Evolutionary conservation across 2,113 vertebrate genomes (phyloP).

Genomic region (Pygoscelis adeliae): DNA sequence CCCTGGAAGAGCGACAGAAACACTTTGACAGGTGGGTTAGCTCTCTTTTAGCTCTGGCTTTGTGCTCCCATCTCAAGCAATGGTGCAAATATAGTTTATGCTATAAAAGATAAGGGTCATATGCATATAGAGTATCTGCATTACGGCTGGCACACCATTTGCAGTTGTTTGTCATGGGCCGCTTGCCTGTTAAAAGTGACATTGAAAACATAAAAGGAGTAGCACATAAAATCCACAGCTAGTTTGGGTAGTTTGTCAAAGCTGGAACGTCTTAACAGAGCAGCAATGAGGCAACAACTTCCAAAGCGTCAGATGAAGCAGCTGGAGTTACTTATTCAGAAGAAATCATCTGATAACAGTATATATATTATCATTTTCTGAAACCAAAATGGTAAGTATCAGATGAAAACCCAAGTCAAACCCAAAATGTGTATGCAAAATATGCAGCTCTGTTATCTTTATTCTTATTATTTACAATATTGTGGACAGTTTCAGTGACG

Average conservation of each 20-base stretch:
- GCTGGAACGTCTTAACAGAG: neutral
- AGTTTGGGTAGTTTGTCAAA: conserved; percentile 32
- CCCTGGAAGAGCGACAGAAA: conserved; percentile 33
- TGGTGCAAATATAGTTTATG: neutral
- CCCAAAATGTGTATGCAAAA: neutral
- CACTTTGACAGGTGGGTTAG: conserved; percentile 48
- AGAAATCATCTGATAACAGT: neutral
- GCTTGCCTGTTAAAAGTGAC: conserved; percentile 2
- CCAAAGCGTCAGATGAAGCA: neutral
- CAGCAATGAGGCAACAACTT: neutral
- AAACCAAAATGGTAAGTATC: too few relatives aligned
- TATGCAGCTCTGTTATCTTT: neutral
- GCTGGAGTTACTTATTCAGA: neutral
- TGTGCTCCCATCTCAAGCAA: neutral
- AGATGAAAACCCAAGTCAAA: neutral
- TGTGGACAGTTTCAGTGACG: neutral
- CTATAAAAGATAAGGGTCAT: conserved; percentile 7
- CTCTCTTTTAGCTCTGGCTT: neutral
- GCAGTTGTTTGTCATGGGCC: neutral
- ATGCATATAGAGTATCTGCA: neutral
- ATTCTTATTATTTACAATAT: neutral
- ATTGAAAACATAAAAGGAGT: neutral
- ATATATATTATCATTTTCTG: neutral
- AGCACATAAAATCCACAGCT: neutral
- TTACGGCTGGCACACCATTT: neutral